Evolutionary conservation across 1,140 invertebrate species (phyloP), one percentile per base, ranked within the genome.

Genomic region (Acromyrmex charruanus): DNA sequence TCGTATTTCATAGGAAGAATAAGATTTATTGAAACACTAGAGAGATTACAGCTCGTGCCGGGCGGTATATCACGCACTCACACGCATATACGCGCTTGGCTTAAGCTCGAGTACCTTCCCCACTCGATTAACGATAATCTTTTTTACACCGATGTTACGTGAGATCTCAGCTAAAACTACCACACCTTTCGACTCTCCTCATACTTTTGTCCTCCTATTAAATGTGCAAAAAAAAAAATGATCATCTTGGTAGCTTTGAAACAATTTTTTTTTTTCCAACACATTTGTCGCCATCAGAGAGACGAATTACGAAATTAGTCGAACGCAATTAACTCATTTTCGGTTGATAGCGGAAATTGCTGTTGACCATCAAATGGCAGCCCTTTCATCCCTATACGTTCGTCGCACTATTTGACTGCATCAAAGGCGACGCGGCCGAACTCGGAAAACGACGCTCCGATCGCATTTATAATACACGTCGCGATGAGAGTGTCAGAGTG

Each of bases 11-110:
- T 92, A 91, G 91, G 85, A 90, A 93, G 93, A 94, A 94, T 94
- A 93, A 94, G 94, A 95, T 94, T 95, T 94, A 95, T 94, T 94
- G 92, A 94, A 95, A 94, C 90, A 91, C 93, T 93, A 94, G 93
- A 93, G 93, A 93, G 91, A 94, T 94, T 94, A 92, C 85, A 90
- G 91, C 82, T 91, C 92, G 90, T 91, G 90, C 88, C 88, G 79
- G 90, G 85, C 87, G 91, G 92, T 94, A 93, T 91, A 94, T 94
- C 93, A 92, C 89, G 86, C 91, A 80, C 81, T 63, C 61, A 49
- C 80, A 86, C 84, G 69, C 77, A 82, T 72, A 87, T 72, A 68
- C 90, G 77, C 66, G 69, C 65, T 28, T 39, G 68, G 28, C 65
- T 59, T 65, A 72, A 55, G 49, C 66, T 44, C 28, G 44, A 55